phyloP scores from a whole-genome alignment of 2,113 vertebrate genomes.

The Corythoichthys intestinalis region DNA sequence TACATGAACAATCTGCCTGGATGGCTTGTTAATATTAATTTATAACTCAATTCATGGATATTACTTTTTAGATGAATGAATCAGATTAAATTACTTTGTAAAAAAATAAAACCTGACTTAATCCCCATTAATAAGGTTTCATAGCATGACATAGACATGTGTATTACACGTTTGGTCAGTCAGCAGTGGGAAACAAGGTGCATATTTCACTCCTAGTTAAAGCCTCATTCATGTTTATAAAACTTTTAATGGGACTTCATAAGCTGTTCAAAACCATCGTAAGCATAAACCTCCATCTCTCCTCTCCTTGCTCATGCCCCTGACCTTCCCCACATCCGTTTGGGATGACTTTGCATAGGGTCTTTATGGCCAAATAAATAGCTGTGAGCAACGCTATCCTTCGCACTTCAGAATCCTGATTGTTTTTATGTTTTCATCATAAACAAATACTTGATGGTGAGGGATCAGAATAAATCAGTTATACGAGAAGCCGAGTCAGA shows the following conservation, averaged over 20 bases:
- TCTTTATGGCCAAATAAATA: constrained; percentile 76
- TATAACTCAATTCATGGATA: constrained; percentile 50
- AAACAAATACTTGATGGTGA: constrained; percentile 77
- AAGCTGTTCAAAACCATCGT: constrained; percentile 76
- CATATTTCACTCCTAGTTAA: constrained; percentile 80
- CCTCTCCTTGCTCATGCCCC: constrained; percentile 48
- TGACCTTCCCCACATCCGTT: constrained; percentile 71
- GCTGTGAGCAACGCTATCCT: constrained; percentile 64
- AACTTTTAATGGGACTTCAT: constrained; percentile 80
- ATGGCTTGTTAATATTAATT: neutral
- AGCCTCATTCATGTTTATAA: constrained; percentile 80
- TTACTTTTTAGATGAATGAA: constrained; percentile 60
- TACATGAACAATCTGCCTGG: neutral
- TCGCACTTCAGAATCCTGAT: constrained; percentile 72
- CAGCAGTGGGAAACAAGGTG: constrained; percentile 60
- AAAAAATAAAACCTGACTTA: constrained; percentile 39
- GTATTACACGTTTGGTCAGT: constrained; percentile 68
- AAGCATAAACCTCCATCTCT: constrained; percentile 67
- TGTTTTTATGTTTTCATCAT: constrained; percentile 75
- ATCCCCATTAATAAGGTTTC: constrained; percentile 72
- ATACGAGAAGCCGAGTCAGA: constrained; percentile 47
- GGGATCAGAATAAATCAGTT: constrained; percentile 71
- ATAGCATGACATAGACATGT: constrained; percentile 77
- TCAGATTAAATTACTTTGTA: constrained; percentile 66
- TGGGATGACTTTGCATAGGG: constrained; percentile 64